phyloP scores from a whole-genome alignment of 2,888 invertebrate genomes.

The Drosophila meridionalis region DNA sequence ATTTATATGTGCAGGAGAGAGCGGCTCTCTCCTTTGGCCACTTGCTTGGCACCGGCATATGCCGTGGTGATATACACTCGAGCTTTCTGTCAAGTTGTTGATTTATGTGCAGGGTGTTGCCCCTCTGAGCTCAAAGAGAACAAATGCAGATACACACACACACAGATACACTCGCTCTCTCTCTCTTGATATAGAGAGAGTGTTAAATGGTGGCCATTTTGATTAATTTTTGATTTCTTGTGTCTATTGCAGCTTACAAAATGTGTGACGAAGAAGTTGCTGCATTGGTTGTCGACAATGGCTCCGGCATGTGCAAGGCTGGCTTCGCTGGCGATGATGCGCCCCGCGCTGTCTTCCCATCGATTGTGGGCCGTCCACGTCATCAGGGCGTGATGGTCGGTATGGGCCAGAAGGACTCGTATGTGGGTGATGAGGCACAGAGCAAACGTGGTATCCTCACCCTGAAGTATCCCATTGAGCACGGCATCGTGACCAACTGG shows the following conservation, averaged over 20 bases:
- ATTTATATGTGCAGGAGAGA: conserved; percentile 16
- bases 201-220: conserved; percentile 24
- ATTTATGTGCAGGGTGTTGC: conserved; percentile 53
- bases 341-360: conserved; percentile 95
- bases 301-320: conserved; percentile 97
- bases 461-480: conserved; percentile 98
- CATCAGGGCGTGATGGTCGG: conserved; percentile 96
- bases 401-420: conserved; percentile 96
- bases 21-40: conserved; percentile 26
- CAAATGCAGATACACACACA: conserved; percentile 4
- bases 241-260: conserved; percentile 84
- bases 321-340: conserved; percentile 96
- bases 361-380: conserved; percentile 95
- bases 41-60: conserved; percentile 59
- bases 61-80: conserved; percentile 16
- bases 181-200: conserved; percentile 1
- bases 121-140: conserved; percentile 19
- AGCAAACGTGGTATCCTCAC: conserved; percentile 96
- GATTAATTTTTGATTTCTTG: conserved; percentile 36
- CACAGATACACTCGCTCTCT: background rate
- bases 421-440: conserved; percentile 95
- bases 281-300: conserved; percentile 96
- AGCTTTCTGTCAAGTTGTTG: conserved; percentile 31
- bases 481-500: conserved; percentile 99
- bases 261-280: conserved; percentile 99